Base-by-base conservation (phyloP, 64 coral and sea anemone genomes). In the Cladopsammia gracilis region DNA sequence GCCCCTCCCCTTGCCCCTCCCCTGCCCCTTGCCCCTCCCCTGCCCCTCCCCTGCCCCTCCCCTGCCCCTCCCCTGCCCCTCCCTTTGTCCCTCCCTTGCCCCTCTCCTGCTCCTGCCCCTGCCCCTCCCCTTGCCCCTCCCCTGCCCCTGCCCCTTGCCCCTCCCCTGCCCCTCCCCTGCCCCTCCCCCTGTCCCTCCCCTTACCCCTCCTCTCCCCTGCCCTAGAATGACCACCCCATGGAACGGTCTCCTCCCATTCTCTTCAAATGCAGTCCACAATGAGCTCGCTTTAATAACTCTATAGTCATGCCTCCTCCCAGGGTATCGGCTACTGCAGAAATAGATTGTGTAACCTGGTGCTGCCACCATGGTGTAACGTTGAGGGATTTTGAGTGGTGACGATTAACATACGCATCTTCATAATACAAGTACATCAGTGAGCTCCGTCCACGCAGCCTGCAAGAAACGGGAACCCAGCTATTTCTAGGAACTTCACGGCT, bases 251-350 rank as follows among this genome's bases (percentile, higher is more conserved):
- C 13, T 16, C 73, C 87, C 87, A 46, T 89, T 53, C 53, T 78
- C 70, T 53, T 89, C 87, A 89, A 89, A 89, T 18, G 72, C 87
- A 60, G 87, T 89, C 73, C 87, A 89, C 72, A 89, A 24, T 60
- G 58, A 76, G 58, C 87, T 78, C 56, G 59, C 87, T 89, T 66
- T 77, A 78, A 78, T 68, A 58, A 89, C 87, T 89, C 87, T 57
- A 19, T 73, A 89, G 34, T 89, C 87, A 57, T 89, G 72, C 87
- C 72, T 77, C 74, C 71, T 14, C 61, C 87, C 72, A 76, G 87
- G 73, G 75, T 72, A 78, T 77, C 73, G 58, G 15, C 73, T 78
- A 43, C 72, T 77, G 53, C 86, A 89, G 86, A 89, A 89, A 58
- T 76, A 89, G 86, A 89, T 62, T 48, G 53, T 56, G 58, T 76